Evolutionary conservation across 2,888 invertebrate species (phyloP), one percentile per base, ranked within the genome.

Genomic region (Galerucella nymphaeae): DNA sequence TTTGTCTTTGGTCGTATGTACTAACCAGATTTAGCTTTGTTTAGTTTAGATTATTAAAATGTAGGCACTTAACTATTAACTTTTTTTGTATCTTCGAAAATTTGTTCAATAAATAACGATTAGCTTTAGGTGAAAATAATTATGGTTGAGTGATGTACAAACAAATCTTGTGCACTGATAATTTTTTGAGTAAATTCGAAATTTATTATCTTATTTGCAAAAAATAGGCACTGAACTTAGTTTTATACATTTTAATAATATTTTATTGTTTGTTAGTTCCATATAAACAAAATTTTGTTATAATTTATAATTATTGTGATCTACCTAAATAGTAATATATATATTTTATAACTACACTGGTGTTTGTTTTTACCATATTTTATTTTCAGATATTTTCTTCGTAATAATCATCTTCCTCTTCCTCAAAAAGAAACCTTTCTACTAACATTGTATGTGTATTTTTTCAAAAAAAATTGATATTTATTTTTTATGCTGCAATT

Each of bases 401-500:
- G 41, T 61, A 13, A 18, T 20, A 8, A 50, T 30, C 42, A 45
- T 50, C 67, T 66, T 55, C 11, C 53, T 30, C 45, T 53, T 45
- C 76, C 72, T 55, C 6, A 13, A n/a, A 50, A 50, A 50, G 16
- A 1, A 69, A 78, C 77, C 78, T 71, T 41, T 73, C 77, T 75
- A 80, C 79, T 80, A 80, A 80, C 77, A 70, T 67, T 70, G 69
- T 78, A 76, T 80, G 77, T 78, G 77, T 79, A 68, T 77, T 74
- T 75, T 73, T 74, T 76, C 73, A 23, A 20, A 42, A 64, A 59
- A 59, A 59, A 41, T 38, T 2, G 0, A 2, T 16, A 23, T 38
- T 38, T 38, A 38, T 38, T 38, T 38, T 38, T 38, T 38, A 38
- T 38, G 30, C 30, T 38, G 30, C 30, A 38, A 38, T 38, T 38